Evolutionary conservation across 2,888 invertebrate genomes (phyloP), one percentile per base, ranked within the genome.

Genomic region (Gymnoscelis rufifasciata): DNA sequence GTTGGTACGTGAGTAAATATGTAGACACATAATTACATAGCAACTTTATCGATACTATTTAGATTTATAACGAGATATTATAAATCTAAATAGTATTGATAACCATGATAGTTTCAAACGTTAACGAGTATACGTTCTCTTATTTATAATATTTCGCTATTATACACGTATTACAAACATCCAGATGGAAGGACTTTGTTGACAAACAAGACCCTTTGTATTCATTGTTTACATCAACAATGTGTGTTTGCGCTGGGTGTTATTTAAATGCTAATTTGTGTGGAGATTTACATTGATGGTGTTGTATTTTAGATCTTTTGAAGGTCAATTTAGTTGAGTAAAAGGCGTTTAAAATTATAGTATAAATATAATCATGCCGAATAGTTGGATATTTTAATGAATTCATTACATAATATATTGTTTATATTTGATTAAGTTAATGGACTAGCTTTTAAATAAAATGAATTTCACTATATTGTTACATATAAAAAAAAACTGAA

Each of bases 161-260:
- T 59, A 51, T 54, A 2, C 3, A 54, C 49, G 52, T 55, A 40
- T 47, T 52, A 56, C 56, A 66, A 67, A 67, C 66, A 68, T 56
- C 51, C 46, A 61, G 39, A 37, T 60, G 55, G 51, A 68, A 80
- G 82, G 82, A 76, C 72, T 63, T 41, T 79, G 71, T 86, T 83
- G 74, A 75, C 71, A 83, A 84, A 84, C 74, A 83, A 51, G 57
- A 64, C 73, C 76, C 74, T 77, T 74, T 68, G 71, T 68, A 71
- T 69, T 71, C 74, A 72, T 79, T 84, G 83, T 83, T 72, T 76
- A 71, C 60, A 58, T 60, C 67, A 74, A 82, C 79, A 78, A 72
- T 72, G 73, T 68, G 47, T 74, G 69, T 74, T 74, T 76, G 68
- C 65, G 62, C 62, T 66, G 62, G 62, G 66, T 70, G 68, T 72